phyloP scores from a whole-genome alignment of 1,140 invertebrate species.

The Microplitis demolitor region DNA sequence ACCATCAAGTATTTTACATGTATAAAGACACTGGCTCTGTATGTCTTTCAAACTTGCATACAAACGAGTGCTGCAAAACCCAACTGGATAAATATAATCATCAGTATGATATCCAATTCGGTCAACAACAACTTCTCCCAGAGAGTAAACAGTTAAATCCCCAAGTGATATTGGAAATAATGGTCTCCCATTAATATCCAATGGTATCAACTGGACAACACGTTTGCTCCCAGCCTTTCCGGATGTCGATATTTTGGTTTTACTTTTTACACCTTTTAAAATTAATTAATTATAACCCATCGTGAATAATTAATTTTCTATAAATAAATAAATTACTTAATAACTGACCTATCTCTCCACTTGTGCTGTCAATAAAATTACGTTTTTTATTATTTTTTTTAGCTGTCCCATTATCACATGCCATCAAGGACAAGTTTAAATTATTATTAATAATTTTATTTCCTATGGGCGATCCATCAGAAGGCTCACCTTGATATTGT shows the following conservation, averaged over 20 bases:
- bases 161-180: conserved; percentile 78
- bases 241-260: too few relatives aligned
- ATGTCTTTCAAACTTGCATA: conserved; percentile 76
- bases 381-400: conserved; percentile 54
- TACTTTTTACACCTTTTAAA: too few relatives aligned
- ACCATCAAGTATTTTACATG: conserved; percentile 80
- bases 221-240: conserved; percentile 40
- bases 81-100: conserved; percentile 78
- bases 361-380: conserved; percentile 31
- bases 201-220: conserved; percentile 68
- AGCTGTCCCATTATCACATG: conserved; percentile 37
- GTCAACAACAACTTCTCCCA: conserved; percentile 78
- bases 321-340: too few relatives aligned
- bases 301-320: too few relatives aligned
- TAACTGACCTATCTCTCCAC: too few relatives aligned
- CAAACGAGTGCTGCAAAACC: conserved; percentile 79
- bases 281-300: too few relatives aligned
- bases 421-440: conserved; percentile 37
- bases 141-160: conserved; percentile 75
- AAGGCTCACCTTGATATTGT: conserved; percentile 67
- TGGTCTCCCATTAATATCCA: conserved; percentile 72
- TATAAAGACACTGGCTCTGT: conserved; percentile 77
- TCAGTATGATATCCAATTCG: conserved; percentile 73
- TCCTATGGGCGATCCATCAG: conserved; percentile 14
- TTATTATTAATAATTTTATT: conserved; percentile 45